phyloP scores from a whole-genome alignment of 2,888 invertebrate species.

The Drosophila phalerata region DNA sequence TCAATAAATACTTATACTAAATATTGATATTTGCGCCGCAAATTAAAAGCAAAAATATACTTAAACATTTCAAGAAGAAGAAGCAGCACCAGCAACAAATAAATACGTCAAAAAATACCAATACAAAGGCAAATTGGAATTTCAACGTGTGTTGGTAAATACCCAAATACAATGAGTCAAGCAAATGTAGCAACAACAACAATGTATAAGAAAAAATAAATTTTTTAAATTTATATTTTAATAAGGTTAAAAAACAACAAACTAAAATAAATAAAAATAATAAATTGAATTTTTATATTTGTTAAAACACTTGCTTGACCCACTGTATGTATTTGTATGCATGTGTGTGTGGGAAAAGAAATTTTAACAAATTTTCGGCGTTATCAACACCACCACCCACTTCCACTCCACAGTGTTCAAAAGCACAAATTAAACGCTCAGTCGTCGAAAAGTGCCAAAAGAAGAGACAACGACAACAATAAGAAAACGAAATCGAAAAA shows the following conservation, averaged over 20 bases:
- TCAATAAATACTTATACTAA: slow-evolving; percentile 29
- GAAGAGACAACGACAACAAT: slow-evolving; percentile 20
- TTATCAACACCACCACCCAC: slow-evolving; percentile 60
- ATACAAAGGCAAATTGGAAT: slow-evolving; percentile 40
- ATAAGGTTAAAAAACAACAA: too few species aligned
- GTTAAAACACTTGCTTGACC: too few species aligned
- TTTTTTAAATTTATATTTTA: too few species aligned
- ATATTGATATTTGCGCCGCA: slow-evolving; percentile 62
- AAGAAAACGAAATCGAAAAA: slow-evolving; percentile 5
- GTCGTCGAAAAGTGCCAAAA: slow-evolving; percentile 35
- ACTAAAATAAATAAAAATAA: too few species aligned
- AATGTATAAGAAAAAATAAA: too few species aligned
- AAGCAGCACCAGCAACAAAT: slow-evolving; percentile 35
- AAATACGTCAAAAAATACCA: slow-evolving; percentile 63
- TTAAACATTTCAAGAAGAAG: slow-evolving; percentile 46
- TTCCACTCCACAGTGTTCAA: slow-evolving; percentile 17
- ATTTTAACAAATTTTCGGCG: slow-evolving; percentile 53
- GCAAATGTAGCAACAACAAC: too few species aligned
- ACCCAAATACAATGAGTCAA: not conserved
- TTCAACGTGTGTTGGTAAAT: slow-evolving; percentile 45
- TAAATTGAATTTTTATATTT: too few species aligned
- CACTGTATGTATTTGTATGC: slow-evolving; percentile 2
- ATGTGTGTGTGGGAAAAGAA: slow-evolving; percentile 27
- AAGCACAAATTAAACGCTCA: slow-evolving; percentile 40
- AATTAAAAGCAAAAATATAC: slow-evolving; percentile 45